A percentile compares a stretch with the other conserved stretches of the same genome.
Conservation (phyloP, 2,113 vertebrate genomes). For the Barnardius zonarius region DNA sequence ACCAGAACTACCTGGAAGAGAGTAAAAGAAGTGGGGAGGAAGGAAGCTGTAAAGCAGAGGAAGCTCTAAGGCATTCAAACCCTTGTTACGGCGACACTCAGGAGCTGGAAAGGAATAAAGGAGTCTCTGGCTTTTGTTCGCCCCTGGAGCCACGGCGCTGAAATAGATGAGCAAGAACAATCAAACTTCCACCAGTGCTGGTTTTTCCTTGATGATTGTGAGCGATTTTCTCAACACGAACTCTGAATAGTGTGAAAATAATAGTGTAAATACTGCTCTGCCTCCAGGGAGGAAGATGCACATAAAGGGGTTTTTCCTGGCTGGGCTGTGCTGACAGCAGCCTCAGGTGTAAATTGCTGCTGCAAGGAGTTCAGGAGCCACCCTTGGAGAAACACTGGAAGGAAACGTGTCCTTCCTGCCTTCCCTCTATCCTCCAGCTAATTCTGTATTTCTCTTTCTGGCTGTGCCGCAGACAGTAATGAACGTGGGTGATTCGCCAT, state of each 20-base stretch:
- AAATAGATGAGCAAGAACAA: slow-evolving; percentile 6
- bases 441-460: slow-evolving; percentile 31
- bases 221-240: background rate
- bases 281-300: slow-evolving; percentile 3
- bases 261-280: background rate
- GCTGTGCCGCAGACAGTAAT: slow-evolving; percentile 45
- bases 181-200: background rate
- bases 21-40: background rate
- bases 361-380: background rate
- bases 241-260: background rate
- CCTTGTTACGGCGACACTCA: rapidly evolving
- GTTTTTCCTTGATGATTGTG: background rate
- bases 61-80: background rate
- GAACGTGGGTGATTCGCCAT: slow-evolving; percentile 60
- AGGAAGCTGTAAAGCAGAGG: slow-evolving; percentile 48
- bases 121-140: background rate
- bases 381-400: background rate
- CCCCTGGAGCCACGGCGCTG: background rate
- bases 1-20: slow-evolving; percentile 26
- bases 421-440: slow-evolving; percentile 12
- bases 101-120: slow-evolving; percentile 1
- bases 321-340: background rate
- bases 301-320: background rate
- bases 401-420: background rate
- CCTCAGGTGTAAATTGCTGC: background rate